A percentile compares a stretch with the other conserved stretches of the same genome.
Conservation (phyloP, 2,888 invertebrate species). For the Machimus rusticus region DNA sequence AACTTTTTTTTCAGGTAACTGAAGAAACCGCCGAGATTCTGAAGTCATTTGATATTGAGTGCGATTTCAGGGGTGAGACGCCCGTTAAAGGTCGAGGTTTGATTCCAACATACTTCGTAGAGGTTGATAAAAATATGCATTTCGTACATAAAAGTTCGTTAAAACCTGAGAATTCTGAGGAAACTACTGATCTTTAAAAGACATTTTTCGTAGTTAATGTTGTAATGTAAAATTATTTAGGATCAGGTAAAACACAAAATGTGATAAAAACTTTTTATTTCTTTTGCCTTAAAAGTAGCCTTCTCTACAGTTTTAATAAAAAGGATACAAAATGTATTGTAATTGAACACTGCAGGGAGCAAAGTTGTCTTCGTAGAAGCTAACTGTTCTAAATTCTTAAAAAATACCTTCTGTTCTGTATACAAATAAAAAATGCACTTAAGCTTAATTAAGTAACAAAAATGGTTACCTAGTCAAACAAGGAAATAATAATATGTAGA, state of each 20-base stretch:
- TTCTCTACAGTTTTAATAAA: neutral
- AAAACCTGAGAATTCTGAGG: neutral
- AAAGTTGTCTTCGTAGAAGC: neutral
- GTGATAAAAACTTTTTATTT: neutral
- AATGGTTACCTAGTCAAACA: neutral
- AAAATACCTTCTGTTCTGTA: neutral
- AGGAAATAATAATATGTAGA: neutral
- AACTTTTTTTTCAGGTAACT: constrained; percentile 66
- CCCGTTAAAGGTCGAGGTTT: constrained; percentile 75
- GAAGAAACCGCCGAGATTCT: constrained; percentile 75
- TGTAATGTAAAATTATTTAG: neutral
- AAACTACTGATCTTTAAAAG: neutral
- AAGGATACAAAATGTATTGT: constrained; percentile 19
- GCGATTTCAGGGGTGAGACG: constrained; percentile 74
- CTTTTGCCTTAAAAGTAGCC: neutral
- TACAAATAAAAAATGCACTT: constrained; percentile 9
- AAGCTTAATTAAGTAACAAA: constrained; percentile 36
- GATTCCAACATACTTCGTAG: constrained; percentile 77
- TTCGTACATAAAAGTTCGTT: constrained; percentile 55
- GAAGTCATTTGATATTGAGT: constrained; percentile 72
- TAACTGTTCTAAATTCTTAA: neutral
- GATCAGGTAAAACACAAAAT: neutral
- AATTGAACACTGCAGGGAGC: constrained; percentile 25
- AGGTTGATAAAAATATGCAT: constrained; percentile 69
- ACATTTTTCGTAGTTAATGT: neutral